Base-by-base conservation (phyloP, 2,797 vertebrate genomes). In the Gila robusta region DNA sequence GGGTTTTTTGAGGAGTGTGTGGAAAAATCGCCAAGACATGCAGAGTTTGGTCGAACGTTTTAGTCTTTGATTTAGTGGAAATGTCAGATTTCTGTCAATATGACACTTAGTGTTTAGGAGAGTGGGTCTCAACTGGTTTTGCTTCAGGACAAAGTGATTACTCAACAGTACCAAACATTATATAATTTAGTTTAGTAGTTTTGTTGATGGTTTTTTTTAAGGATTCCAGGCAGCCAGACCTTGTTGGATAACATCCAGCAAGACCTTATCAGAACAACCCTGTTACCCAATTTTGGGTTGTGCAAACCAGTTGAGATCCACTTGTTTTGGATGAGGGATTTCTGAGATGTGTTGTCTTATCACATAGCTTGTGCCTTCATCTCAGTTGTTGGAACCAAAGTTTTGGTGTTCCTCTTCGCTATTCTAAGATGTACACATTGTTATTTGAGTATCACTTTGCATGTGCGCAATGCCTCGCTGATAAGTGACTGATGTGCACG, bases 401-500 rank as follows among this genome's bases (percentile, higher is more conserved):
- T 87, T 73, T 93, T 88, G 85, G 54, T 16, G 37, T 59, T 79
- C 74, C 28, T 19, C 88, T 81, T 84, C n/a, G 84, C 88, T 72
- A 78, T 87, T 85, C 81, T 52, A 70, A 89, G 90, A 82, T 85
- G 5, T 14, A 7, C 86, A 32, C 52, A 4, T 73, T 88, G 71
- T 82, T 87, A 84, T 94, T 92, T 92, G 89, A 80, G 89, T 90
- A 79, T 84, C 83, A 89, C 89, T 95, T 95, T 95, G 93, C 94
- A 94, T 94, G 93, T 91, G 90, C 59, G 84, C 92, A 79, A 87
- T 64, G 56, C n/a, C 23, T 59, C 82, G 64, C 64, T 59, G 83
- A 71, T 83, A 74, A 81, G 81, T 44, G 44, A 81, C 62, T 73
- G 76, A 56, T 66, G 12, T 74, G 3, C 82, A 81, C 2, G 32